These are phyloP conservation scores for Hirtodrosophila trivittata DNA, from an alignment of 2,888 invertebrate species.

Conservation along the genomic window DNA sequence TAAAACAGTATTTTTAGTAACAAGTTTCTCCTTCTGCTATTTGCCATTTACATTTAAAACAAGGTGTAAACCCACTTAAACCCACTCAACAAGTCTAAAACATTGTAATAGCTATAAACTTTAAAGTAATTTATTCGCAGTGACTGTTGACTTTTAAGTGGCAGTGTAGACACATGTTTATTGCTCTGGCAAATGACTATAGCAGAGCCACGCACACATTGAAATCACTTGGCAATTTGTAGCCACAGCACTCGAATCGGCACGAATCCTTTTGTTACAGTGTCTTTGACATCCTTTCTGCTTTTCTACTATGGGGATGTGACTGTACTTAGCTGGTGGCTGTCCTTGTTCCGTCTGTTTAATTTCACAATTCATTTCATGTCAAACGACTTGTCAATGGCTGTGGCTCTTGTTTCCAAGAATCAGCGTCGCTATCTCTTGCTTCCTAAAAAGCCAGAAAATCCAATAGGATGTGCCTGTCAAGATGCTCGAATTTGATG, in stretches of 20 bases:
- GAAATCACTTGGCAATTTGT: constrained; percentile 72
- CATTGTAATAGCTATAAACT: neutral
- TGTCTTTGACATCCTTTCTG: constrained; percentile 27
- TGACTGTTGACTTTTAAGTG: constrained; percentile 61
- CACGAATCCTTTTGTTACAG: constrained; percentile 24
- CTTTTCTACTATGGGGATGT: neutral
- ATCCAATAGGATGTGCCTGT: constrained; percentile 49
- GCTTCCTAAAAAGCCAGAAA: constrained; percentile 8
- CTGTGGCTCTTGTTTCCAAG: constrained; percentile 1
- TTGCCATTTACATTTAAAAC: no score
- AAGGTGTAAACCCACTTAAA: no score
- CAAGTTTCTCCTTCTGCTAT: no score
- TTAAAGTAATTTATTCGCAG: constrained; percentile 47
- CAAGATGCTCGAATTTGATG: constrained; percentile 71
- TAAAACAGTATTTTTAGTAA: no score
- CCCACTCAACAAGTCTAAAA: no score
- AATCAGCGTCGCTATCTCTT: constrained; percentile 34
- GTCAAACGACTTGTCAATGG: constrained; percentile 71
- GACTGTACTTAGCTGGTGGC: constrained; percentile 18
- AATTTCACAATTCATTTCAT: constrained; percentile 80
- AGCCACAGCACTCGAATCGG: constrained; percentile 20
- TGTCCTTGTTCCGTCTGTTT: constrained; percentile 60
- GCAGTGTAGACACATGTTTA: constrained; percentile 50
- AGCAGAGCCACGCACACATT: constrained; percentile 13
- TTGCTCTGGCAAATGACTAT: constrained; percentile 29